phyloP scores from a whole-genome alignment of 2,797 vertebrate genomes.

The Ctenopoma multispine region DNA sequence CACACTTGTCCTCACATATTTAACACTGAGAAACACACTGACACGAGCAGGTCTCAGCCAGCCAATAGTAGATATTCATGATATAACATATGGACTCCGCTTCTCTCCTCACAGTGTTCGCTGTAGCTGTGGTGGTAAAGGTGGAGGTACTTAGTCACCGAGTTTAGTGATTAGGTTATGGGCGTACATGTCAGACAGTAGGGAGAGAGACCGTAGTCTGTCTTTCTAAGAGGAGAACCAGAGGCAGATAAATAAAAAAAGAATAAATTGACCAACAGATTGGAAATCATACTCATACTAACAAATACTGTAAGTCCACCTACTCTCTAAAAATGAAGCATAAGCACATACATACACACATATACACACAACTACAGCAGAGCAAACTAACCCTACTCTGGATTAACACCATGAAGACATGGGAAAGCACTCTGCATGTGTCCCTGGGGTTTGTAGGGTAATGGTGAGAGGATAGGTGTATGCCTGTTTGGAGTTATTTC shows the following conservation, averaged over 20 bases:
- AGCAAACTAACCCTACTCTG: slow-evolving; percentile 50
- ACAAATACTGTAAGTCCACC: background rate
- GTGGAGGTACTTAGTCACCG: slow-evolving; percentile 11
- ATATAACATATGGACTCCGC: slow-evolving; percentile 17
- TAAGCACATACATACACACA: slow-evolving; percentile 28
- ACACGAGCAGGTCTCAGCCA: slow-evolving; percentile 57
- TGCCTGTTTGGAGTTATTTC: slow-evolving; percentile 72
- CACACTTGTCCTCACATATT: slow-evolving; percentile 26
- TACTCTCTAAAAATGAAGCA: slow-evolving; percentile 5
- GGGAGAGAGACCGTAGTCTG: slow-evolving; percentile 19
- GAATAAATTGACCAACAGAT: slow-evolving; percentile 6
- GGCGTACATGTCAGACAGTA: slow-evolving; percentile 32
- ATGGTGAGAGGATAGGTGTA: slow-evolving; percentile 77
- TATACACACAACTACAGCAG: slow-evolving; percentile 29
- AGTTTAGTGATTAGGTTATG: slow-evolving; percentile 9
- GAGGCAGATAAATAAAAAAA: slow-evolving; percentile 15
- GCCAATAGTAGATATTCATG: slow-evolving; percentile 27
- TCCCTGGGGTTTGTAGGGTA: slow-evolving; percentile 60
- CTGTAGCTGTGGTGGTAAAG: slow-evolving; percentile 20
- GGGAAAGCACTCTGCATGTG: slow-evolving; percentile 75
- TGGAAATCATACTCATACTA: background rate
- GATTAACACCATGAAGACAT: slow-evolving; percentile 72
- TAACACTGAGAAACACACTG: slow-evolving; percentile 64
- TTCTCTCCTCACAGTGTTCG: slow-evolving; percentile 5
- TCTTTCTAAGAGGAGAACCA: slow-evolving; percentile 3